A percentile compares a stretch with the other conserved stretches of the same genome.
Evolutionary conservation across 2,888 invertebrate genomes (phyloP).

Genomic region (Aradus depressus): DNA sequence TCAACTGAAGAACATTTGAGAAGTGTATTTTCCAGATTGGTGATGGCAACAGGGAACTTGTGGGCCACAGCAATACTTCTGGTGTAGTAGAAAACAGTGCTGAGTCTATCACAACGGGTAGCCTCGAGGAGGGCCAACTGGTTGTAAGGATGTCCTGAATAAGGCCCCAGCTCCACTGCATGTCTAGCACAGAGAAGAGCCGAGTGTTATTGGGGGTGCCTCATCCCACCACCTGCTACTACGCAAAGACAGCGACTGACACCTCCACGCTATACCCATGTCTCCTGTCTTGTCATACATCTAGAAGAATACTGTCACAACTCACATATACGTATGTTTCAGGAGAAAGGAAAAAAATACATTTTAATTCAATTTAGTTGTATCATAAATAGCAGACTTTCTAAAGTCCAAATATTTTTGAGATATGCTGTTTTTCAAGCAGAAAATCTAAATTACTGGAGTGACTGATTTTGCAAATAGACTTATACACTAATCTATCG

Average conservation of each 20-base stretch:
- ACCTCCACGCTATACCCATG: too few species aligned
- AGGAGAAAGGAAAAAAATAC: background rate
- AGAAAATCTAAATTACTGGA: too few species aligned
- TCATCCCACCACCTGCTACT: too few species aligned
- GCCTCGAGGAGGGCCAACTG: slow-evolving; percentile 74
- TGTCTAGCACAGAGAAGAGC: slow-evolving; percentile 42
- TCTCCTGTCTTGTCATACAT: too few species aligned
- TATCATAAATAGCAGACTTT: too few species aligned
- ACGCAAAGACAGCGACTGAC: too few species aligned
- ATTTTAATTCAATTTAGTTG: background rate
- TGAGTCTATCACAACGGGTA: slow-evolving; percentile 65
- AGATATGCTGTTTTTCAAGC: too few species aligned
- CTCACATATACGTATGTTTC: too few species aligned
- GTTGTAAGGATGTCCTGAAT: slow-evolving; percentile 80
- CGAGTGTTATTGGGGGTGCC: background rate
- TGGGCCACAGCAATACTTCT: slow-evolving; percentile 71
- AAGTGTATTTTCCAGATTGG: slow-evolving; percentile 65
- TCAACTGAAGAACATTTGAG: slow-evolving; percentile 42
- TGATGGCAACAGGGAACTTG: slow-evolving; percentile 73
- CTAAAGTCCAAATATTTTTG: too few species aligned
- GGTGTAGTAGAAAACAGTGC: slow-evolving; percentile 76
- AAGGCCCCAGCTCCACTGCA: slow-evolving; percentile 59
- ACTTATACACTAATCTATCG: too few species aligned
- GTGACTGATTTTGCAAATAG: too few species aligned
- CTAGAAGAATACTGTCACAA: too few species aligned